A percentile compares a stretch with the other conserved stretches of the same genome.
Conservation (phyloP, 2,797 vertebrate species). For the Apogon hyalosoma region DNA sequence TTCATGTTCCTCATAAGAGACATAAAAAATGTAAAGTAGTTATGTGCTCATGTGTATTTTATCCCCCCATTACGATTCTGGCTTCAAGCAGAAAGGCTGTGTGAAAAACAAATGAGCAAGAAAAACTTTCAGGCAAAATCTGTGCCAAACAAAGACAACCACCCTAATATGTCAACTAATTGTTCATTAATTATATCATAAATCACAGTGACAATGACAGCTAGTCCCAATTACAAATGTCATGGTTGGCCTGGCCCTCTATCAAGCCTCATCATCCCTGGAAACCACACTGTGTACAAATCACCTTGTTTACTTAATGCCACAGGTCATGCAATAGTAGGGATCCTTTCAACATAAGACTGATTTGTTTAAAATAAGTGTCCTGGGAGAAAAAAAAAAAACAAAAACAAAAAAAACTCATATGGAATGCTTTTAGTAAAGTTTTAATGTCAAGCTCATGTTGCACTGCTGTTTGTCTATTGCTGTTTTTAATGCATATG, state of each 20-base stretch:
- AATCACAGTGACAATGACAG: slow-evolving; percentile 91
- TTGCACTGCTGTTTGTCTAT: neutral
- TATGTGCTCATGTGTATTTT: too few species aligned
- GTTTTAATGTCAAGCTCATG: neutral
- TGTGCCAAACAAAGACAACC: slow-evolving; percentile 69
- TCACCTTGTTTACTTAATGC: slow-evolving; percentile 61
- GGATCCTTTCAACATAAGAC: neutral
- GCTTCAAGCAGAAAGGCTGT: neutral
- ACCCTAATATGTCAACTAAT: slow-evolving; percentile 86
- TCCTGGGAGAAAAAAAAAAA: too few species aligned
- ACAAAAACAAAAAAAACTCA: neutral
- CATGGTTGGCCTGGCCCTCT: slow-evolving; percentile 69
- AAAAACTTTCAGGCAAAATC: slow-evolving; percentile 49
- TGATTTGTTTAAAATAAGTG: neutral
- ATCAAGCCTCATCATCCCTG: slow-evolving; percentile 66
- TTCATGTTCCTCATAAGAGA: too few species aligned
- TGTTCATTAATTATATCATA: slow-evolving; percentile 92
- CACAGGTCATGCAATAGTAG: slow-evolving; percentile 19
- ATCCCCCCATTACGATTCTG: neutral
- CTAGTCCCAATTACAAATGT: slow-evolving; percentile 82
- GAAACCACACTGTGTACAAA: slow-evolving; percentile 61
- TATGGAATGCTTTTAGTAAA: neutral
- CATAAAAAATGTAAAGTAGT: too few species aligned
- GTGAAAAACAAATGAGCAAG: slow-evolving; percentile 4
- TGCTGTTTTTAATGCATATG: slow-evolving; percentile 15